Base-by-base conservation (phyloP, 1,140 invertebrate genomes). In the Aphaenogaster ashmeadi region DNA sequence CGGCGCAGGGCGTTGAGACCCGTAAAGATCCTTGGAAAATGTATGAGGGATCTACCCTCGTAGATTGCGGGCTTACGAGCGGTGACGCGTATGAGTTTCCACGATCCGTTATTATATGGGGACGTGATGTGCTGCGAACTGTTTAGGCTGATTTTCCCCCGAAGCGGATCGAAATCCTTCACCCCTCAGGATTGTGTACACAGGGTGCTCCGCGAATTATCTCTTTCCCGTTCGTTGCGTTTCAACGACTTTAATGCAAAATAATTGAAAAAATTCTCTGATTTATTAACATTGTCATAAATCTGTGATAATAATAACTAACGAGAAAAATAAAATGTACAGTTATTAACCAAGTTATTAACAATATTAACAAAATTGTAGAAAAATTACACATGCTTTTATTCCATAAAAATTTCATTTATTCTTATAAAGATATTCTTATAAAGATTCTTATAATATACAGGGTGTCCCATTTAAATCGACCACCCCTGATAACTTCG, bases 101-200 rank as follows among this genome's bases (percentile, higher is more conserved):
- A 67, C 52, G 67, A 88, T 67, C 81, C 87, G 58, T 75, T 85
- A 85, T 89, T 89, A 89, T 79, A 41, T 60, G 36, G n/a, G n/a
- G 54, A 84, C 54, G 41, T 84, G 69, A 84, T 60, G 56, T 36
- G 54, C 56, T 83, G 54, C 54, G 18, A 75, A 60, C 80, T 84
- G 44, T 60, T 84, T 84, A 84, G 69, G 54, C 54, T 13, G 69
- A 62, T 74, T 84, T 60, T 33, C 41, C 11, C 18, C 18, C 4
- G 21, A 64, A 47, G 7, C 21, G 6, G 4, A 83, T 83, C 67
- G 27, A 72, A 74, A 83, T 74, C 52, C 44, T 47, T 47, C 58
- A 21, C 11, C 15, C 47, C 38, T 21, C 15, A 60, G 13, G 13
- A 21, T 13, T 27, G 13, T 27, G 2, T 27, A 69, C 41, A 9